Conservation (phyloP, 2,113 vertebrate species). For the Prionailurus viverrinus region DNA sequence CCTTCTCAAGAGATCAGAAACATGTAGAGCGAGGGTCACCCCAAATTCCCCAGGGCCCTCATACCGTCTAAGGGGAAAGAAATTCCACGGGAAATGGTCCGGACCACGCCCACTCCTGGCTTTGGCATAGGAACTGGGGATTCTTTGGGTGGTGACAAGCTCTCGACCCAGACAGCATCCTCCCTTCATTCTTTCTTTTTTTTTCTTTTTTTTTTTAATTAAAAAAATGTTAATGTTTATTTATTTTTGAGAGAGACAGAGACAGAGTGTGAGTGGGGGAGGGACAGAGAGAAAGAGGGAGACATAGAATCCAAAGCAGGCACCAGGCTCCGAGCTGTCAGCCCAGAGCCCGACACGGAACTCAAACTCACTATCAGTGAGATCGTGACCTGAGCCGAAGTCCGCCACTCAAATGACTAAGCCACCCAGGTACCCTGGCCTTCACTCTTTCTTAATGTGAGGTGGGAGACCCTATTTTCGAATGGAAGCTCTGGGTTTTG, state of each 20-base stretch:
- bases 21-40: neutral
- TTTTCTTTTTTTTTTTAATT: no score
- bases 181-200: neutral
- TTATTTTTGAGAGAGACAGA: no score
- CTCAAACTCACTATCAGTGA: no score
- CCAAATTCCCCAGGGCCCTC: neutral
- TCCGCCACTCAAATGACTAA: no score
- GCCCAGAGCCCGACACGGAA: no score
- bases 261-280: no score
- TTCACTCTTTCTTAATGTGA: neutral
- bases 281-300: no score
- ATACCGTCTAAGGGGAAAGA: neutral
- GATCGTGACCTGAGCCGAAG: no score
- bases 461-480: neutral
- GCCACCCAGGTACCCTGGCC: no score
- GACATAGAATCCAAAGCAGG: no score
- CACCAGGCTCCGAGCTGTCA: no score
- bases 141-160: neutral
- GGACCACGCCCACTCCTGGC: neutral
- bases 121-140: rapidly evolving
- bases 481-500: neutral
- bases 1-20: neutral
- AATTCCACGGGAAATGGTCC: neutral
- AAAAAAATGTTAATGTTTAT: no score
- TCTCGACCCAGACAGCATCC: neutral